Base-by-base conservation (phyloP, 1,140 invertebrate genomes). In the Acyrthosiphon pisum region DNA sequence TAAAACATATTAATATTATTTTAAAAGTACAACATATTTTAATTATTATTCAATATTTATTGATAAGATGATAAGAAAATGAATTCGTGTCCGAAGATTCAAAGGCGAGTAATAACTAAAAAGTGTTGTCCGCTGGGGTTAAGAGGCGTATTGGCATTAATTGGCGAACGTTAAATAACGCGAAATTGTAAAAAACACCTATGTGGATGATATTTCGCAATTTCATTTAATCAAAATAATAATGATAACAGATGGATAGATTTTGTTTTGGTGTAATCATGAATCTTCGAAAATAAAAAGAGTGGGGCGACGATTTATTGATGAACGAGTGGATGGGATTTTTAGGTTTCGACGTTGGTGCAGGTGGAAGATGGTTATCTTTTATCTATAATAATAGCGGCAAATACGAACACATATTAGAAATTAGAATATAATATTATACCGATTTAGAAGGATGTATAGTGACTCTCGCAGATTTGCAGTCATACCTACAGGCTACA, bases 31-130 rank as follows among this genome's bases (percentile, higher is more conserved):
- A 83, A 37, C 18, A 83, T 37, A 83, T 83, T 41, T 83, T 41
- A 23, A 84, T 41, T 41, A 44, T 84, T 41, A 44, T 26, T 41
- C 26, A 44, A 88, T 88, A 53, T 46, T 50, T 35, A 53, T 88
- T 88, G 87, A 88, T 88, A 88, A 88, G 48, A 53, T 9, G 87
- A 88, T 88, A 88, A 88, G n/a, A 88, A 1, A 88, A 50, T 23
- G 30, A 35, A 88, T 41, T 84, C 41, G 83, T 41, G 37, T 37
- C 81, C 37, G 2, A n/a, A 76, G 14, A 76, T 76, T 76, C 14
- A 4, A 76, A 20, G 30, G 14, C 60, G 30, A 76, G 4, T n/a
- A 4, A 50, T 50, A 26, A 56, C 41, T 41, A 3, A 41, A 4
- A 41, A 41, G 41, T 41, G 11, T 60, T 60, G 56, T 60, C 56